phyloP scores from a whole-genome alignment of 30 jellyfish, hydroid and myxozoan genomes.

The Catostylus mosaicus region DNA sequence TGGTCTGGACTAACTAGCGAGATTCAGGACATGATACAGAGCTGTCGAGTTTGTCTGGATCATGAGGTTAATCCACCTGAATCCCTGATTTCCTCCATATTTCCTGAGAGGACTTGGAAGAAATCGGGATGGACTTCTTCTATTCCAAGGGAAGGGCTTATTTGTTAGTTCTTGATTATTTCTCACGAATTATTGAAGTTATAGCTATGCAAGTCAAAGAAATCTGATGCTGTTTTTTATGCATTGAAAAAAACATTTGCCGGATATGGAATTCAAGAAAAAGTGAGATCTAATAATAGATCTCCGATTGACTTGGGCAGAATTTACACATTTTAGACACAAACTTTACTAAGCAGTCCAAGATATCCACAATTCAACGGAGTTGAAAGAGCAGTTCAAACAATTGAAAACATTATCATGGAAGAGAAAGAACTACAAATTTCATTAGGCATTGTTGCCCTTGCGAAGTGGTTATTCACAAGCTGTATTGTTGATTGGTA shows the following conservation, averaged over 20 bases:
- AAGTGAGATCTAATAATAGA: slow-evolving; percentile 24
- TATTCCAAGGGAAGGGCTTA: slow-evolving; percentile 34
- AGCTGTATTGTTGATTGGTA: neutral
- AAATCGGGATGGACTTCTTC: slow-evolving; percentile 18
- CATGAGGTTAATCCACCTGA: slow-evolving; percentile 14
- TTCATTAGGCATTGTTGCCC: slow-evolving; percentile 7
- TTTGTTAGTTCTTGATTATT: slow-evolving; percentile 24
- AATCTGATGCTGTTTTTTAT: slow-evolving; percentile 17
- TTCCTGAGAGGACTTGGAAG: slow-evolving; percentile 39
- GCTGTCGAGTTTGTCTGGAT: slow-evolving; percentile 34
- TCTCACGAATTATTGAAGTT: slow-evolving; percentile 37
- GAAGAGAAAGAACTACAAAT: slow-evolving; percentile 5
- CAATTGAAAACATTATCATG: neutral
- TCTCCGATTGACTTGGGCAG: slow-evolving; percentile 17
- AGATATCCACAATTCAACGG: slow-evolving; percentile 21
- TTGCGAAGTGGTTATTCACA: slow-evolving; percentile 6
- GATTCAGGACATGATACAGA: neutral
- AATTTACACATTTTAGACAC: slow-evolving; percentile 16
- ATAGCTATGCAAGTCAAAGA: slow-evolving; percentile 21
- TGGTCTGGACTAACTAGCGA: neutral
- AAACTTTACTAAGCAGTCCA: slow-evolving; percentile 26
- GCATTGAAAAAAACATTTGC: slow-evolving; percentile 17
- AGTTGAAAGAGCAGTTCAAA: slow-evolving; percentile 3
- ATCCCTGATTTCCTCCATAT: slow-evolving; percentile 33
- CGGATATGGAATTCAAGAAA: slow-evolving; percentile 29